These are phyloP conservation scores for Triplophysa bombifrons DNA, from an alignment of 2,797 vertebrate species.

Conservation along the genomic window DNA sequence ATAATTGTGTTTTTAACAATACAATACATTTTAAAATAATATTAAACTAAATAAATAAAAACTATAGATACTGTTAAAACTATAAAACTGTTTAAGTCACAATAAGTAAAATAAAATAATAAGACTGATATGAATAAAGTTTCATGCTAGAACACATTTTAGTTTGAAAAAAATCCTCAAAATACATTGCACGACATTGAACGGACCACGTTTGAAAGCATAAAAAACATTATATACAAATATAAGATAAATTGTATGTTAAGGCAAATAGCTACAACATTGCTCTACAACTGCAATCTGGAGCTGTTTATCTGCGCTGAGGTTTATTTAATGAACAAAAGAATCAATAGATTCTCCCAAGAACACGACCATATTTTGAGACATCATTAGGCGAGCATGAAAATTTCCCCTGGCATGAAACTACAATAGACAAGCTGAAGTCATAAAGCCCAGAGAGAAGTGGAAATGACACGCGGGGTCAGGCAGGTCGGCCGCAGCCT, in stretches of 20 bases:
- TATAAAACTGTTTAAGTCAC: too few relatives aligned
- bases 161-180: too few relatives aligned
- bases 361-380: slow-evolving; percentile 9
- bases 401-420: slow-evolving; percentile 24
- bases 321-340: slow-evolving; percentile 21
- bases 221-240: not conserved
- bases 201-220: not conserved
- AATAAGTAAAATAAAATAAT: not conserved
- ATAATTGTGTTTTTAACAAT: too few relatives aligned
- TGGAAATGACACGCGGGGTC: slow-evolving; percentile 59
- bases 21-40: too few relatives aligned
- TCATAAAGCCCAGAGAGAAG: slow-evolving; percentile 46
- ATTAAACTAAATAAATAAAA: too few relatives aligned
- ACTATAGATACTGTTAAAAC: too few relatives aligned
- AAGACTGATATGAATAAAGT: not conserved
- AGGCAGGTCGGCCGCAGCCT: slow-evolving; percentile 55
- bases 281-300: not conserved
- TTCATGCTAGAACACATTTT: too few relatives aligned
- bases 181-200: too few relatives aligned
- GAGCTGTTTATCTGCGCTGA: slow-evolving; percentile 1
- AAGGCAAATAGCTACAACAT: not conserved
- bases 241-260: not conserved
- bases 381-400: not conserved
- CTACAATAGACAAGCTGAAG: not conserved
- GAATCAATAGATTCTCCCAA: slow-evolving; percentile 28